phyloP scores from a whole-genome alignment of 2,797 vertebrate genomes.

The Chaetophractus vellerosus region DNA sequence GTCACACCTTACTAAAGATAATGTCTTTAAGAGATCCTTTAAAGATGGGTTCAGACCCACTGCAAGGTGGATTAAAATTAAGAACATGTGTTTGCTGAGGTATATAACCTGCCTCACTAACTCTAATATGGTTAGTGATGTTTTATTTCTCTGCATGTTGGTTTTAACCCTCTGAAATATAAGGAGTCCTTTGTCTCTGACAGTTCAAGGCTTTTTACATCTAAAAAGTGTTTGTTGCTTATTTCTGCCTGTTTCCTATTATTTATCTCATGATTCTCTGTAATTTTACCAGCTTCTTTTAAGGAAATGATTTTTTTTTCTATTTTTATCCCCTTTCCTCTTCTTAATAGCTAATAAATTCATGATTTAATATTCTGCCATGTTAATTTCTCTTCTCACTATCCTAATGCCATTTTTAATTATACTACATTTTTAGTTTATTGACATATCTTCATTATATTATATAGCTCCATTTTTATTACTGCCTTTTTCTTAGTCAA shows the following conservation, averaged over 20 bases:
- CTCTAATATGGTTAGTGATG: background rate
- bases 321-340: background rate
- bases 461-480: background rate
- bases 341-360: constrained; percentile 5
- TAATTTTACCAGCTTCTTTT: background rate
- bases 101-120: too few species aligned
- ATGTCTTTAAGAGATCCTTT: too few species aligned
- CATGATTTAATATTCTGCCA: background rate
- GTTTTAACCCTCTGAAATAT: background rate
- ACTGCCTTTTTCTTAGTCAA: background rate
- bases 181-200: background rate
- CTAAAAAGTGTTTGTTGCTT: background rate
- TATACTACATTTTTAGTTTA: background rate
- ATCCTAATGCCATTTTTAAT: background rate
- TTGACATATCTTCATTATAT: background rate
- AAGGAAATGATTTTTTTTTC: background rate
- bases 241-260: background rate
- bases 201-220: background rate
- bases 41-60: too few species aligned
- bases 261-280: background rate
- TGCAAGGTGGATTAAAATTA: too few species aligned
- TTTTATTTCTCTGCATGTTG: background rate
- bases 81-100: too few species aligned
- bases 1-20: too few species aligned
- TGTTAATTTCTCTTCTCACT: constrained; percentile 18